phyloP scores from a whole-genome alignment of 1,140 invertebrate species.

The Drosophila repletoides region DNA sequence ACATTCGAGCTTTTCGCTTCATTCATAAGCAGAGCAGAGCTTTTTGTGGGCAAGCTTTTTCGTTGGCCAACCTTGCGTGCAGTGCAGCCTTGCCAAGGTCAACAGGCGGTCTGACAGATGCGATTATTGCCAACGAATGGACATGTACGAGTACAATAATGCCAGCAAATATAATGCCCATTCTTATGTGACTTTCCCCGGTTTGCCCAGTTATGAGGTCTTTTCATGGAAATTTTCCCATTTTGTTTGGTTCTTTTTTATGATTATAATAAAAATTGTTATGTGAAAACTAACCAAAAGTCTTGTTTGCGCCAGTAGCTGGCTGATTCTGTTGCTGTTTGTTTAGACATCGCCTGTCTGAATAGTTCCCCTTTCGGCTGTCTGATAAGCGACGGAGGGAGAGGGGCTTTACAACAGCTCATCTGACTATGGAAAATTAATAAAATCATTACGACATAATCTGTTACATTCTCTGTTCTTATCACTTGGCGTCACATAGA shows the following conservation, averaged over 20 bases:
- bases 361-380: conserved; percentile 25
- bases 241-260: background rate
- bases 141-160: conserved; percentile 6
- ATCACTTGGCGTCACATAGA: conserved; percentile 28
- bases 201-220: background rate
- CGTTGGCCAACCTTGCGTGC: conserved; percentile 26
- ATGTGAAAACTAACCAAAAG: conserved; percentile 8
- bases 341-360: conserved; percentile 29
- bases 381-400: conserved; percentile 32
- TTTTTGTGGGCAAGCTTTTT: conserved; percentile 15
- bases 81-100: conserved; percentile 61
- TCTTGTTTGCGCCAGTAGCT: conserved; percentile 4
- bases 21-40: conserved; percentile 13
- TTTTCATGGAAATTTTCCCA: conserved; percentile 16
- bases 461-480: conserved; percentile 30
- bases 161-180: background rate
- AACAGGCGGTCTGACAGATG: conserved; percentile 7
- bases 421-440: conserved; percentile 34
- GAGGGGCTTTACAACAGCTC: background rate
- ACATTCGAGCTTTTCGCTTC: conserved; percentile 32
- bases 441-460: conserved; percentile 59
- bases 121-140: conserved; percentile 12
- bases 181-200: background rate
- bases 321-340: conserved; percentile 19
- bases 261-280: conserved; percentile 18